Evolutionary conservation across 2,888 invertebrate genomes (phyloP).

Genomic region (Proisotoma minuta): DNA sequence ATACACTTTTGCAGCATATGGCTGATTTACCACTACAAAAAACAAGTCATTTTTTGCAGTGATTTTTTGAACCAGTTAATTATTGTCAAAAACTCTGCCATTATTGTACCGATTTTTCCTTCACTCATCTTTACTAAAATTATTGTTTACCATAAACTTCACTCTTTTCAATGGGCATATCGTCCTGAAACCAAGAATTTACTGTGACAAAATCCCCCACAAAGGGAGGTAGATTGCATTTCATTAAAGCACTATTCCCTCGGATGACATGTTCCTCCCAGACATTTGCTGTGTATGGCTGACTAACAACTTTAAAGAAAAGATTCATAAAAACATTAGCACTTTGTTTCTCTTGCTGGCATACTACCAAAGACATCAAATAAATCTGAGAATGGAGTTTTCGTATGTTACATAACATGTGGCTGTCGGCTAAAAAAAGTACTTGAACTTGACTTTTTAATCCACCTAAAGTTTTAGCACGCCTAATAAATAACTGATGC

Average conservation of each 20-base stretch:
- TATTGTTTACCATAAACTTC: constrained; percentile 44
- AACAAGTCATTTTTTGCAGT: no score
- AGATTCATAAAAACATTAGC: constrained; percentile 54
- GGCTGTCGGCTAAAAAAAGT: no score
- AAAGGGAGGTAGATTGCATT: constrained; percentile 90
- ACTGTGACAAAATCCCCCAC: constrained; percentile 84
- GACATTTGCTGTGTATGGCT: constrained; percentile 82
- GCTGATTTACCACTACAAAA: constrained; percentile 66
- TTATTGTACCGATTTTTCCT: background rate
- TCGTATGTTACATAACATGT: no score
- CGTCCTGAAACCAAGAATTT: constrained; percentile 74
- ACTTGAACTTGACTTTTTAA: no score
- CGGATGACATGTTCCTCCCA: constrained; percentile 88
- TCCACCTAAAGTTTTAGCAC: no score
- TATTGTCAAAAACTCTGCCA: no score
- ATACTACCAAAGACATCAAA: no score
- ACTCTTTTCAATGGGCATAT: constrained; percentile 52
- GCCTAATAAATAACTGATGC: no score
- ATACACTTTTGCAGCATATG: constrained; percentile 66
- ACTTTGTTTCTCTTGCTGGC: no score
- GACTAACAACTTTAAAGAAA: constrained; percentile 72
- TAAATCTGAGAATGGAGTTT: no score
- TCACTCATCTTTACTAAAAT: background rate
- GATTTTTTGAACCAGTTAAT: no score
- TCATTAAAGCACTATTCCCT: constrained; percentile 84